Evolutionary conservation across 2,797 vertebrate genomes (phyloP), one percentile per base, ranked within the genome.

Genomic region (Mycteria americana): DNA sequence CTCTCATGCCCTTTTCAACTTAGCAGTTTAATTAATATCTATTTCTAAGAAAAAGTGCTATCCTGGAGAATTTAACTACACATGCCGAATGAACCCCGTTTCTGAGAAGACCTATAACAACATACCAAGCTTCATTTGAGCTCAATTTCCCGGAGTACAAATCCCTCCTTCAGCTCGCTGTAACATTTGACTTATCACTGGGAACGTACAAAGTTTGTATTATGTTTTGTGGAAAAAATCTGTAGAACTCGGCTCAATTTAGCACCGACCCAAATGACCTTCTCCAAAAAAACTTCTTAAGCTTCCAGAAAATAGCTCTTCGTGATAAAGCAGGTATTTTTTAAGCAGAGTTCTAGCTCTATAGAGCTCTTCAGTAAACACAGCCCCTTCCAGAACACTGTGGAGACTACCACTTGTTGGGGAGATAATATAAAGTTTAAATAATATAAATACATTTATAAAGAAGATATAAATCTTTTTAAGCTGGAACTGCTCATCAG

Each of bases 21-120:
- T 54, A 84, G 67, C 88, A 88, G 83, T 50, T 95, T 97, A 97
- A 96, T 96, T 95, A 96, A 51, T 70, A 84, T 50, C 68, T 84
- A 64, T 69, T 95, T 97, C 96, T 91, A 89, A 60, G 92, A 93
- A 94, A 39, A 94, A 76, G 64, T n/a, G 22, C 23, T 18, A 8
- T 87, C 80, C 86, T 78, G 33, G 56, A 86, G 63, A 92, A 91
- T 79, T 72, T 48, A 89, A 67, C 77, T 70, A 64, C 89, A 93
- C 45, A 59, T 39, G 21, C 54, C 53, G 50, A 96, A 88, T 33
- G 48, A 88, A 92, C 53, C 23, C 50, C 3, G 1, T 89, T 95
- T 95, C 88, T 89, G 64, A 89, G 84, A 95, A 96, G 62, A 96
- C 79, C 65, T 67, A 18, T 70, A 95, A 88, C 31, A 90, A 74